Percentiles rank a stretch among this genome's conserved stretches.
These are phyloP conservation scores for Imbricaverruca yamaguchii DNA, from an alignment of 2,888 invertebrate genomes.

Conservation along the genomic window DNA sequence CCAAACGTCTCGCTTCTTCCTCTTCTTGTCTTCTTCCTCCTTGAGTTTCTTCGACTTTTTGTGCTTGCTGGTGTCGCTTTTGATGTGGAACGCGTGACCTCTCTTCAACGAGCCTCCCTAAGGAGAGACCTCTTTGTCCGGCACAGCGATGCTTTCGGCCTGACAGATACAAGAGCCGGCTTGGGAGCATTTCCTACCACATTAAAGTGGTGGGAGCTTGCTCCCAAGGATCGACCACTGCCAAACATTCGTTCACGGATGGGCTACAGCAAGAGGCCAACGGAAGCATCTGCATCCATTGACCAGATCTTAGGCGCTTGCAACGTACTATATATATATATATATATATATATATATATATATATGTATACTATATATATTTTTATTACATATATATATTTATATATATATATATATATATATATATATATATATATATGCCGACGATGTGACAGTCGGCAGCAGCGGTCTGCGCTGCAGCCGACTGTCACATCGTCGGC, in stretches of 20 bases:
- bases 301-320: neutral
- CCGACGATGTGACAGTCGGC: too few relatives aligned
- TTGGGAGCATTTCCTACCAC: neutral
- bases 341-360: conserved; percentile 5
- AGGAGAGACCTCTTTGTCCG: too few relatives aligned
- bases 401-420: conserved; percentile 23
- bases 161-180: neutral
- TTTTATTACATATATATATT: conserved; percentile 7
- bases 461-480: too few relatives aligned
- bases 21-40: too few relatives aligned
- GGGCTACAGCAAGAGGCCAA: neutral
- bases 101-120: too few relatives aligned
- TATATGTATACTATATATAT: neutral
- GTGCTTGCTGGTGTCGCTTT: too few relatives aligned
- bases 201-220: neutral
- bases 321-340: conserved; percentile 25
- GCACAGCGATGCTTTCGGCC: too few relatives aligned
- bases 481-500: too few relatives aligned
- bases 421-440: neutral
- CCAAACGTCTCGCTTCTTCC: too few relatives aligned
- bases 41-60: too few relatives aligned
- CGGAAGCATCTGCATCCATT: neutral
- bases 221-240: neutral
- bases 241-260: neutral
- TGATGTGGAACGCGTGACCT: too few relatives aligned